Base-by-base conservation (phyloP, 2,797 vertebrate genomes). In the Mus caroli region DNA sequence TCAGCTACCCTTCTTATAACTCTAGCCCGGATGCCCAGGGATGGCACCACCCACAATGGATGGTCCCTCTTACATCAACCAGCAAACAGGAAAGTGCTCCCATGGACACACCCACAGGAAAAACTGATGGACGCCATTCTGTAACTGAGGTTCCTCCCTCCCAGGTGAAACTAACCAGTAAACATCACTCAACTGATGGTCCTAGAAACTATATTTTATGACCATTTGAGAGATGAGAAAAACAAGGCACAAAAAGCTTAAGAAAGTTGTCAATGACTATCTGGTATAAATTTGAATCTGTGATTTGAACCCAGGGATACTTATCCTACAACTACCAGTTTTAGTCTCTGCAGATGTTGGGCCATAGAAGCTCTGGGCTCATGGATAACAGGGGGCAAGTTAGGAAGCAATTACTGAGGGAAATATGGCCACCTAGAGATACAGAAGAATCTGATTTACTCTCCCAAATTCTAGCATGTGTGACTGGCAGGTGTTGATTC, bases 221-320 rank as follows among this genome's bases (percentile, higher is more conserved):
- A 2, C 52, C 56, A 75, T 75, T 96, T 92, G 88, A 91, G 26
- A 83, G 8, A 77, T 85, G 73, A 94, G 37, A 82, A 95, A 92
- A 78, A 28, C 31, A 92, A 80, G n/a, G 13, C 80, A 73, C 54
- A 83, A 58, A 93, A 97, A 95, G 28, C 62, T 43, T 85, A 95
- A 83, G 40, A 91, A 87, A 89, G 28, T 69, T 90, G 3, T 26
- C 40, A 58, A 37, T 12, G 77, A 80, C 37, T 52, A 58, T 13
- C 37, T 28, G 76, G 1, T 37, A 40, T 84, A 69, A 50, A 8
- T 12, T 79, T 34, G 52, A 95, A 85, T 20, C 58, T 84, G n/a
- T 80, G 62, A 71, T 88, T 94, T 90, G 40, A 95, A 93, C 20
- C 54, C n/a, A 86, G n/a, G 4, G 56, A 64, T 64, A 20, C 34